A percentile compares a stretch with the other conserved stretches of the same genome.
Conservation (phyloP, 2,797 vertebrate genomes). For the Tenualosa thibaudeaui region DNA sequence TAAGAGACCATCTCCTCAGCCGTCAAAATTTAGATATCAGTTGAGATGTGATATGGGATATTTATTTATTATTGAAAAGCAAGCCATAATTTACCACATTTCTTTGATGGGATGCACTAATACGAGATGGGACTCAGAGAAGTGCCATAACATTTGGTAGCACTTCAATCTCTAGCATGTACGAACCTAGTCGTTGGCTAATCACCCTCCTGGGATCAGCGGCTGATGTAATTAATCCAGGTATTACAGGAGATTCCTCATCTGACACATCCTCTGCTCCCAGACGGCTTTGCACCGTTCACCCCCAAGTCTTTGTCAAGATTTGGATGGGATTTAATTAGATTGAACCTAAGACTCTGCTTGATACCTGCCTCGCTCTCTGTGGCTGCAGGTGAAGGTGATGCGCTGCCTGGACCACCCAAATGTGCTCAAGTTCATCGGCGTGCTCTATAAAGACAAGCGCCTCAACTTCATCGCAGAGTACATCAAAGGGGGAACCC, state of each 20-base stretch:
- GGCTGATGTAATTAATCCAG: slow-evolving; percentile 9
- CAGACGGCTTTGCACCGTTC: background rate
- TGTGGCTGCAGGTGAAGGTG: slow-evolving; percentile 86
- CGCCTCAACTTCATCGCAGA: slow-evolving; percentile 96
- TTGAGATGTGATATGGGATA: too few relatives aligned
- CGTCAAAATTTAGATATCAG: too few relatives aligned
- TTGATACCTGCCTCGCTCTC: background rate
- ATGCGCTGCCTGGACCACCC: slow-evolving; percentile 97
- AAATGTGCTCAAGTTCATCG: slow-evolving; percentile 94
- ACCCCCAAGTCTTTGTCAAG: background rate
- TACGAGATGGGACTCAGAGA: too few relatives aligned
- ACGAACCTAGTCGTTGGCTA: background rate
- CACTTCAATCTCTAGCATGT: background rate
- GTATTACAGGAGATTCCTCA: background rate
- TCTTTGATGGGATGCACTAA: too few relatives aligned
- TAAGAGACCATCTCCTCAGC: slow-evolving; percentile 48
- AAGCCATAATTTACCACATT: too few relatives aligned
- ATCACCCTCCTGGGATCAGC: background rate
- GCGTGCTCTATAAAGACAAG: slow-evolving; percentile 97
- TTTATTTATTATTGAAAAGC: too few relatives aligned
- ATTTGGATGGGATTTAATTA: background rate
- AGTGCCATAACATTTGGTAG: background rate
- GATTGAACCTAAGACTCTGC: background rate
- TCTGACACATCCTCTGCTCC: background rate
- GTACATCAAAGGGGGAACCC: slow-evolving; percentile 95